Conservation (phyloP, 2,113 vertebrate species). For the Tupaia chinensis region DNA sequence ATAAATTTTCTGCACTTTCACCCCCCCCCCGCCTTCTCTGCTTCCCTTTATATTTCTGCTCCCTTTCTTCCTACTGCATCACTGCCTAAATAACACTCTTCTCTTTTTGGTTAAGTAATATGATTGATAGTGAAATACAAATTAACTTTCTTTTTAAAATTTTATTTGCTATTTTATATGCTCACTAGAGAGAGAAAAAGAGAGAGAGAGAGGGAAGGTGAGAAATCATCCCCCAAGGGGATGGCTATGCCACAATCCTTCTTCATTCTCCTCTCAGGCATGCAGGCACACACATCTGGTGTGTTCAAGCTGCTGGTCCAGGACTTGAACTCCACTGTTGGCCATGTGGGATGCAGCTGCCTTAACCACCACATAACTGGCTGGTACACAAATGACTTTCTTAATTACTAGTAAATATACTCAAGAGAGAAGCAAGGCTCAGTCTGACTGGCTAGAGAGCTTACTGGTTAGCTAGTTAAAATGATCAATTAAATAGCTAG, state of each 20-base stretch:
- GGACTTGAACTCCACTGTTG: too few species aligned
- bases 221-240: too few species aligned
- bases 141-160: too few species aligned
- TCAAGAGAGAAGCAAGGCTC: constrained; percentile 11
- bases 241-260: too few species aligned
- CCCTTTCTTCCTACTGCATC: neutral
- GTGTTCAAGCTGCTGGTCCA: too few species aligned
- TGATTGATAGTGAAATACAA: neutral
- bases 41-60: neutral
- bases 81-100: neutral
- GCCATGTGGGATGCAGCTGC: too few species aligned
- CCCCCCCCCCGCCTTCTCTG: neutral
- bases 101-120: constrained; percentile 28
- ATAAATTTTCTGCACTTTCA: neutral
- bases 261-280: too few species aligned
- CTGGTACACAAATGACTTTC: neutral
- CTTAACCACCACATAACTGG: too few species aligned
- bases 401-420: constrained; percentile 6
- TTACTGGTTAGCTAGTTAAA: neutral
- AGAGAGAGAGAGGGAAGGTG: too few species aligned
- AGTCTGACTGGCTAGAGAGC: neutral
- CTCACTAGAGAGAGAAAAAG: too few species aligned
- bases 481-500: neutral
- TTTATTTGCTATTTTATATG: too few species aligned
- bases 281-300: too few species aligned